Evolutionary conservation across 2,113 vertebrate genomes (phyloP).

Genomic region (Lampris incognitus): DNA sequence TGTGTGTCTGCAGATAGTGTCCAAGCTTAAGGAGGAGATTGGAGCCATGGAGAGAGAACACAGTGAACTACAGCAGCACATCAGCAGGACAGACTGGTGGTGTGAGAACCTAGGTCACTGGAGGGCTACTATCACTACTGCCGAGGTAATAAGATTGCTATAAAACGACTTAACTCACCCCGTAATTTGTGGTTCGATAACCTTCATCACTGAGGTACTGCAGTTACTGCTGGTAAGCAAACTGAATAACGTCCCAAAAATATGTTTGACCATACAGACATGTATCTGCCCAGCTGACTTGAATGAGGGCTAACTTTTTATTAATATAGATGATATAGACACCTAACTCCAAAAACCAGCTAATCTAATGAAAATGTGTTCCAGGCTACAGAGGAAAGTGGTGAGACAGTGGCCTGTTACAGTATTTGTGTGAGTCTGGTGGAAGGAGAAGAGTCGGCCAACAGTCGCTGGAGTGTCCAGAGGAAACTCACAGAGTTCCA

Average conservation of each 20-base stretch:
- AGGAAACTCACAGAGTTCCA: slow-evolving; percentile 97
- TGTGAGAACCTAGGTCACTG: slow-evolving; percentile 96
- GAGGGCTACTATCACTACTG: slow-evolving; percentile 88
- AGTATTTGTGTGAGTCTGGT: slow-evolving; percentile 89
- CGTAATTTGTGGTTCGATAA: no score
- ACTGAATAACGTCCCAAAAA: no score
- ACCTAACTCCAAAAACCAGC: no score
- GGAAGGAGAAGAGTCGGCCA: slow-evolving; percentile 86
- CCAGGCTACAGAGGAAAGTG: slow-evolving; percentile 93
- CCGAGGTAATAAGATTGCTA: slow-evolving; percentile 83
- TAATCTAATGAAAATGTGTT: neutral
- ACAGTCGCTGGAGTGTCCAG: slow-evolving; percentile 91
- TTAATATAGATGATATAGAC: no score
- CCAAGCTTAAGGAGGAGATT: slow-evolving; percentile 96
- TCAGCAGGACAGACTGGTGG: slow-evolving; percentile 97
- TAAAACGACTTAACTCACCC: no score
- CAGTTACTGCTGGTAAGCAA: no score
- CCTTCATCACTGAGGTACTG: no score
- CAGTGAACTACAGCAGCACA: slow-evolving; percentile 92
- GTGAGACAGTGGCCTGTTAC: slow-evolving; percentile 94
- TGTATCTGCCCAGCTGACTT: no score
- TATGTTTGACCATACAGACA: no score
- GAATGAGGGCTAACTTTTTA: no score
- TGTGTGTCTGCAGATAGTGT: slow-evolving; percentile 87
- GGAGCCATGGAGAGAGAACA: slow-evolving; percentile 93